These are phyloP conservation scores for Orientallactaga bullata DNA, from an alignment of 2,113 vertebrate species.

Conservation along the genomic window DNA sequence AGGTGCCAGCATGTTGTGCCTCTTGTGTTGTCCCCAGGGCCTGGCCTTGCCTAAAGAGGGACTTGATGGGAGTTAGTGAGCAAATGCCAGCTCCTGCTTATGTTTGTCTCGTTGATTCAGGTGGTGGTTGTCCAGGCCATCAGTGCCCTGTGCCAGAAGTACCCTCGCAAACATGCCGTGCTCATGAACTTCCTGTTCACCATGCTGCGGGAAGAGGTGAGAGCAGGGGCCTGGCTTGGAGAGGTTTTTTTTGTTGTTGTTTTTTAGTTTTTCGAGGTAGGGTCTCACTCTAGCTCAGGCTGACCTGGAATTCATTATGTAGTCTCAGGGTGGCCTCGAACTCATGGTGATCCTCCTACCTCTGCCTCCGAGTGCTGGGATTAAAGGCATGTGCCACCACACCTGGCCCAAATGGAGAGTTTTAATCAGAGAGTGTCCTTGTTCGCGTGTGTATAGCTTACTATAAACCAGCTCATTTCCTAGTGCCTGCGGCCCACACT, in stretches of 20 bases:
- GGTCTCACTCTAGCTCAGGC: no score
- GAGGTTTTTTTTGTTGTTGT: no score
- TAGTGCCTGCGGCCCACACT: not conserved
- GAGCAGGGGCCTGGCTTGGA: not conserved
- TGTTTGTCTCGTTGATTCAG: slow-evolving; percentile 68
- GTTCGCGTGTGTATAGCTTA: not conserved
- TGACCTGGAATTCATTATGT: no score
- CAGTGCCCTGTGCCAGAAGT: slow-evolving; percentile 91
- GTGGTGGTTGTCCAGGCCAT: slow-evolving; percentile 92
- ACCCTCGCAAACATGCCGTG: slow-evolving; percentile 89
- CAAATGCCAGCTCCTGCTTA: not conserved
- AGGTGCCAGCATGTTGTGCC: no score
- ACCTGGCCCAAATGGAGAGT: no score
- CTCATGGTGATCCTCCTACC: no score
- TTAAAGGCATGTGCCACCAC: no score
- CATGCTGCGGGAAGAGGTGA: slow-evolving; percentile 91
- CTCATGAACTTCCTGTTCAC: slow-evolving; percentile 93
- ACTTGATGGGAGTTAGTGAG: not conserved
- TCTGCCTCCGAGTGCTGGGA: no score
- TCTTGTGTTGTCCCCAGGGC: not conserved
- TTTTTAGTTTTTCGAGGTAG: no score
- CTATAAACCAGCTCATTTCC: not conserved
- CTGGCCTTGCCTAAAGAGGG: not conserved
- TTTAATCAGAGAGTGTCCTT: not conserved
- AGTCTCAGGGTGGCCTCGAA: no score